A percentile compares a stretch with the other conserved stretches of the same genome.
Conservation (phyloP, 1,140 invertebrate genomes). For the Aleiodes sp. region DNA sequence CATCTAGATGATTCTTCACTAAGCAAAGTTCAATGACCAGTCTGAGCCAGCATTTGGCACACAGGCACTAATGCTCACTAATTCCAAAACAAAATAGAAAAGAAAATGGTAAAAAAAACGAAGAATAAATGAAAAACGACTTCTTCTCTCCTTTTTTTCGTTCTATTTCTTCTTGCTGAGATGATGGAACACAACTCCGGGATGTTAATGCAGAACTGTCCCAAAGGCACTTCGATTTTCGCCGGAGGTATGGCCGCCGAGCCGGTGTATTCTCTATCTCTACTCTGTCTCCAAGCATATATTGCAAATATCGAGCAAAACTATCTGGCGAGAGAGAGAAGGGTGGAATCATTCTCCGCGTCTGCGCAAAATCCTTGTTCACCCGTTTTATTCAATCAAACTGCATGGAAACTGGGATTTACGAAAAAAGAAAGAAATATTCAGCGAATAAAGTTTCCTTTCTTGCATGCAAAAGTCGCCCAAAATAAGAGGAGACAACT, state of each 20-base stretch:
- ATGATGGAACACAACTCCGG: neutral
- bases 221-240: conserved; percentile 19
- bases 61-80: conserved; percentile 27
- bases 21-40: conserved; percentile 16
- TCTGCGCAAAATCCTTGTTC: conserved; percentile 14
- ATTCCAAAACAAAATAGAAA: neutral
- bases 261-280: conserved; percentile 20
- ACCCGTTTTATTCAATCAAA: neutral
- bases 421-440: neutral
- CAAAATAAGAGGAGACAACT: no score
- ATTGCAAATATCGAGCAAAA: conserved; percentile 28
- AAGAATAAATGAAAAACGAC: neutral
- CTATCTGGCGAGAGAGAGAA: conserved; percentile 6
- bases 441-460: neutral
- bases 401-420: conserved; percentile 17
- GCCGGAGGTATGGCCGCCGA: conserved; percentile 18
- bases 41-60: conserved; percentile 18
- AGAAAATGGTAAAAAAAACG: neutral
- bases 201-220: conserved; percentile 7
- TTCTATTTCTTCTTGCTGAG: neutral
- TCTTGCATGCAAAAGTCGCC: neutral
- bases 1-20: neutral
- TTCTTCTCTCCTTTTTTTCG: neutral
- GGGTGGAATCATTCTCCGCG: conserved; percentile 4
- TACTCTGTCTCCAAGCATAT: conserved; percentile 6